phyloP scores from a whole-genome alignment of 2,888 invertebrate species.

The Scaptomyza parva region DNA sequence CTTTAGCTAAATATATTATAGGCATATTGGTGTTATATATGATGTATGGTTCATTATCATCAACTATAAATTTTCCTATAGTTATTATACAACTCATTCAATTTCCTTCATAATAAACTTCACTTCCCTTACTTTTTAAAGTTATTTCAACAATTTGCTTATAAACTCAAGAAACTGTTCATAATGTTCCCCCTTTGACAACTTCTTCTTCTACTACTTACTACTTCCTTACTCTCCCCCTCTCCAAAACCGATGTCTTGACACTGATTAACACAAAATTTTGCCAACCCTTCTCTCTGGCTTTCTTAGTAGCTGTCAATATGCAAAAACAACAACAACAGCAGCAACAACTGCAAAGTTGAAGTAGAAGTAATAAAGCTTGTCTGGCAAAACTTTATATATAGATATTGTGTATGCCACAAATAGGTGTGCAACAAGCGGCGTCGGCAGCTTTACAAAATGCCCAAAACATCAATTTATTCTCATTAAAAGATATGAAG shows the following conservation, averaged over 20 bases:
- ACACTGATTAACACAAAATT: constrained; percentile 67
- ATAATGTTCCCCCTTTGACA: not conserved
- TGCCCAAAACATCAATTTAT: constrained; percentile 80
- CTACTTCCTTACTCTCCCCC: constrained; percentile 1
- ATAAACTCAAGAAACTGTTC: not conserved
- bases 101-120: not conserved
- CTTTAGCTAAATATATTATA: too few relatives aligned
- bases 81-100: not conserved
- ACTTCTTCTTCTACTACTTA: not conserved
- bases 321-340: constrained; percentile 47
- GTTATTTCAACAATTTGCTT: not conserved
- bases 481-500: constrained; percentile 79
- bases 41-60: not conserved
- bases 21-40: too few relatives aligned
- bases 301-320: constrained; percentile 58
- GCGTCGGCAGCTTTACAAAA: constrained; percentile 63
- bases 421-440: constrained; percentile 55
- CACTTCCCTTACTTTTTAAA: not conserved
- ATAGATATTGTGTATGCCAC: constrained; percentile 36
- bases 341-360: constrained; percentile 1
- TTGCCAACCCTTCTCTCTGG: constrained; percentile 7
- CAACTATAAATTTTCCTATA: not conserved
- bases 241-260: constrained; percentile 33
- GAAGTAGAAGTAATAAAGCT: constrained; percentile 16
- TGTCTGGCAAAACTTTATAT: constrained; percentile 50